These are phyloP conservation scores for Heterotis niloticus DNA, from an alignment of 2,113 vertebrate species.

Conservation along the genomic window DNA sequence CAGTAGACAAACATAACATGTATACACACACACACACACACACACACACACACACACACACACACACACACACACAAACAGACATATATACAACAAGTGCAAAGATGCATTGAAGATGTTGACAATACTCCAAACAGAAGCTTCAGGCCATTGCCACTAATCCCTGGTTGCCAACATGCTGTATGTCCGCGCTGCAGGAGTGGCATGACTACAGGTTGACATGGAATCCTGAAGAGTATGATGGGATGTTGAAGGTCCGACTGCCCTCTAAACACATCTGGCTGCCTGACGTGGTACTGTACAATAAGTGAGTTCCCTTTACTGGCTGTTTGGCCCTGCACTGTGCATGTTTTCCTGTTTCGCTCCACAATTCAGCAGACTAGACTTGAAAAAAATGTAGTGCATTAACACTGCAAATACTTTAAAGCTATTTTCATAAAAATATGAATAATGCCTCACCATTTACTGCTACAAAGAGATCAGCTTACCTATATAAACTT, in stretches of 20 bases:
- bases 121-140: no score
- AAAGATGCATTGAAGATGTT: no score
- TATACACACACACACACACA: no score
- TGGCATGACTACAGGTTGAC: constrained; percentile 95
- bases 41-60: no score
- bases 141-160: not conserved
- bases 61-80: no score
- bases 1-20: no score
- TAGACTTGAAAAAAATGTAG: not conserved
- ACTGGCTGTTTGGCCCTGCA: not conserved
- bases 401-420: no score
- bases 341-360: not conserved
- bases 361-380: not conserved
- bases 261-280: constrained; percentile 96
- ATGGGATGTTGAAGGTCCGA: constrained; percentile 93
- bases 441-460: no score
- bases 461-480: no score
- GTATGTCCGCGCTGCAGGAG: constrained; percentile 64
- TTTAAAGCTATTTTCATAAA: no score
- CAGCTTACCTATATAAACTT: not conserved
- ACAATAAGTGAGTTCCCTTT: constrained; percentile 85
- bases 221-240: constrained; percentile 90
- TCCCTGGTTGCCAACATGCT: not conserved
- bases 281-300: constrained; percentile 95
- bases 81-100: no score